Conservation (phyloP, 1,140 invertebrate species). For the Varroa destructor region DNA sequence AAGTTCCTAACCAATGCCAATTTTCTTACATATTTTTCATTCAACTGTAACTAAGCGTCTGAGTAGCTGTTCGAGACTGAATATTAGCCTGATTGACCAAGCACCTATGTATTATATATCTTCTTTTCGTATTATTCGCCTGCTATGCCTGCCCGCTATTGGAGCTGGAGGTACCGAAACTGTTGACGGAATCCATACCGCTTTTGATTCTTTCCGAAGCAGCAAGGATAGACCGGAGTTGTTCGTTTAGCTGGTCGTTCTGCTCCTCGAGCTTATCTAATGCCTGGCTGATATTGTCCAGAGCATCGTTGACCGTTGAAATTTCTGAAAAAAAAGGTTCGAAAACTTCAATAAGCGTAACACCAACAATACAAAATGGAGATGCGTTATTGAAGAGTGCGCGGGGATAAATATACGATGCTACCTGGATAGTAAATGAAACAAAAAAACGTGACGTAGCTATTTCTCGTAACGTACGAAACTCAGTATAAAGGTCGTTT, state of each 20-base stretch:
- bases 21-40: too few relatives aligned
- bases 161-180: too few relatives aligned
- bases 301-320: conserved; percentile 22
- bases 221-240: conserved; percentile 5
- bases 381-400: background rate
- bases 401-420: background rate
- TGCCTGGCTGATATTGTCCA: conserved; percentile 22
- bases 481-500: background rate
- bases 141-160: too few relatives aligned
- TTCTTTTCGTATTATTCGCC: too few relatives aligned
- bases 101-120: too few relatives aligned
- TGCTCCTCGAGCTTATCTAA: conserved; percentile 19
- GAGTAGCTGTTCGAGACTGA: too few relatives aligned
- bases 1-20: too few relatives aligned
- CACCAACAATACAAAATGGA: background rate
- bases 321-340: background rate
- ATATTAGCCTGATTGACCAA: too few relatives aligned
- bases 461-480: background rate
- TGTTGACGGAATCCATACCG: too few relatives aligned
- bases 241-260: conserved; percentile 26
- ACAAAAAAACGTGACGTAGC: background rate
- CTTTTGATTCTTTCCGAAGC: background rate
- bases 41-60: too few relatives aligned
- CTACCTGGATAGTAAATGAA: background rate
- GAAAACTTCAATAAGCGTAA: background rate